Percentiles rank a stretch among this genome's conserved stretches.
phyloP scores from a whole-genome alignment of 1,140 invertebrate genomes.

The Mya arenaria region DNA sequence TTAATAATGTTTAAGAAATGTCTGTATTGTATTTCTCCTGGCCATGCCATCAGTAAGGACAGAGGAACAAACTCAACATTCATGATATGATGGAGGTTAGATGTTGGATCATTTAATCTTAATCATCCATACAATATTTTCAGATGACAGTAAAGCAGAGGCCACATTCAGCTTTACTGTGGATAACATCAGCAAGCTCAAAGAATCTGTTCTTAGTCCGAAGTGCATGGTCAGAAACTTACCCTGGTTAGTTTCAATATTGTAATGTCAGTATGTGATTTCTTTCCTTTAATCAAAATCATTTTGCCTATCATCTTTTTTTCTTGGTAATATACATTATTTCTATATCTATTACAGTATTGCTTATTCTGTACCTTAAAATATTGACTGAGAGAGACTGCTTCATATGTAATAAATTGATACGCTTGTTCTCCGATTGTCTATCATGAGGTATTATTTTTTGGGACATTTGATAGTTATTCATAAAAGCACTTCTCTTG shows the following conservation, averaged over 20 bases:
- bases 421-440: neutral
- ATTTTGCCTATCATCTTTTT: neutral
- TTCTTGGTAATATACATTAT: neutral
- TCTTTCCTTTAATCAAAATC: neutral
- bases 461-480: no score
- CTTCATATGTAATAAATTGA: neutral
- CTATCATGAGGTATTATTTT: no score
- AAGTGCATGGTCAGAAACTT: conserved; percentile 96
- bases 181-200: conserved; percentile 93
- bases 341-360: neutral
- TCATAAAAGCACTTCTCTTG: no score
- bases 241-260: conserved; percentile 87
- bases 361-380: neutral
- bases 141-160: conserved; percentile 95
- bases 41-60: no score
- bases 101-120: no score
- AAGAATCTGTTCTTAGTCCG: conserved; percentile 94
- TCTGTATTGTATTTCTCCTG: no score
- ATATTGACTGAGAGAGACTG: neutral
- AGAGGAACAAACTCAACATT: no score
- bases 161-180: conserved; percentile 96
- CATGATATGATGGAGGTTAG: no score
- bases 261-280: neutral
- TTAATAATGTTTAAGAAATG: no score
- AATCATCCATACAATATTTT: no score